Evolutionary conservation across 2,113 vertebrate genomes (phyloP), one percentile per base, ranked within the genome.

Genomic region (Bufo bufo): DNA sequence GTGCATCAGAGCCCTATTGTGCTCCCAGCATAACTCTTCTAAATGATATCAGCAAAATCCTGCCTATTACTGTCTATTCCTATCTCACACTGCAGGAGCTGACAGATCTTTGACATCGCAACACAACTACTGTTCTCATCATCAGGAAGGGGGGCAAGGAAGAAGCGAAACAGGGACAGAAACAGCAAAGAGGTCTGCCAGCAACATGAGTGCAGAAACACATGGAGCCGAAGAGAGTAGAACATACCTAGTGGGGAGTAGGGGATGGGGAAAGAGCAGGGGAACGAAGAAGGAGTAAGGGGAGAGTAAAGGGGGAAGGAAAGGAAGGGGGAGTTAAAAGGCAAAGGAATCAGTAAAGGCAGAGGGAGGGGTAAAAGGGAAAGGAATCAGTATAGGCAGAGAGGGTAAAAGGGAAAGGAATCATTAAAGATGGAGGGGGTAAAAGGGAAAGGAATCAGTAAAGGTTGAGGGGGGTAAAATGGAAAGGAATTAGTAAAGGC

Each of bases 71-170:
- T n/a, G 69, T 59, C 72, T 77, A 49, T 47, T 75, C 49, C 74
- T 49, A 45, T 77, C 54, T 75, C 17, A 47, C 33, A 45, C 84
- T 61, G 71, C 56, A 77, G 71, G 45, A 59, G 56, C 54, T 85
- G 84, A 85, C 72, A 77, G 84, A 43, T 71, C 71, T 77, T 43
- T 75, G 65, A 74, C 54, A 77, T n/a, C 61, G 71, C 71, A 85
- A 61, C 54, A 59, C 49, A 72, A 75, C 84, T 16, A 85, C 61
- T 75, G 71, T 77, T 59, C 33, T 77, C 33, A 85, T 74, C 54
- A 75, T 85, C 71, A 23, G 23, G 49, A 58, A 61, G 33, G 47
- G 84, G 56, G 56, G 23, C 71, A 23, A 47, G 7, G 33, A 63
- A 66, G 43, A 58, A 74, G 66, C 56, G 16, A 66, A 83, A 69